phyloP scores from a whole-genome alignment of 2,113 vertebrate genomes.

The Rhegmatorhina hoffmannsi region DNA sequence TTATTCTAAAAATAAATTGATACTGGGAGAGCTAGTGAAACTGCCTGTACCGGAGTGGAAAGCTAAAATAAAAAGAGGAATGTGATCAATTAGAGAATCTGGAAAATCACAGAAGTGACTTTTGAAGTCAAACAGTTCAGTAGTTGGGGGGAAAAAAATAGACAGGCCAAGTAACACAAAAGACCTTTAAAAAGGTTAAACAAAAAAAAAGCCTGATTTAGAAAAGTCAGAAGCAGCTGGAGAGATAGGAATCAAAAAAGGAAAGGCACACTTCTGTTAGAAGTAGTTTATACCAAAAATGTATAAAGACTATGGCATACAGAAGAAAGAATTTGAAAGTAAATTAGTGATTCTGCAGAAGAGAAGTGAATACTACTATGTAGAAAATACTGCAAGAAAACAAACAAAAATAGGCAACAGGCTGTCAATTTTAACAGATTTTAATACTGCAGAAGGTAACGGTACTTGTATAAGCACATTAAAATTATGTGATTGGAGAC shows the following conservation, averaged over 20 bases:
- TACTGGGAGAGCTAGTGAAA: not conserved
- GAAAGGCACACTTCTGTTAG: not conserved
- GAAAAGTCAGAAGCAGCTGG: not conserved
- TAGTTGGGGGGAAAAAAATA: not conserved
- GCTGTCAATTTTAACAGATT: not conserved
- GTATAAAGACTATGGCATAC: not conserved
- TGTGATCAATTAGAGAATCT: not conserved
- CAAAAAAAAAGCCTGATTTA: not conserved
- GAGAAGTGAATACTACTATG: not conserved
- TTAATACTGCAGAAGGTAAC: not conserved
- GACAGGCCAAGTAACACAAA: not conserved
- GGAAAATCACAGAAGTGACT: not conserved
- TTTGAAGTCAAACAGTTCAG: not conserved
- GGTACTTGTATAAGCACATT: not conserved
- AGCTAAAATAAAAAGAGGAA: not conserved
- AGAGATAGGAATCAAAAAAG: not conserved
- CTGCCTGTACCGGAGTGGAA: not conserved
- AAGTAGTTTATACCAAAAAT: not conserved
- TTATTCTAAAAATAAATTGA: not conserved
- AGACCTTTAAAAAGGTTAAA: not conserved
- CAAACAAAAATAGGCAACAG: not conserved
- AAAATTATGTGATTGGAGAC: not conserved
- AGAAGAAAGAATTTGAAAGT: not conserved
- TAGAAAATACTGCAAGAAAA: not conserved
- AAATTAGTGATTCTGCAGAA: not conserved